These are phyloP conservation scores for Ascidia mentula DNA, from an alignment of 23 tunicate species.

Conservation along the genomic window DNA sequence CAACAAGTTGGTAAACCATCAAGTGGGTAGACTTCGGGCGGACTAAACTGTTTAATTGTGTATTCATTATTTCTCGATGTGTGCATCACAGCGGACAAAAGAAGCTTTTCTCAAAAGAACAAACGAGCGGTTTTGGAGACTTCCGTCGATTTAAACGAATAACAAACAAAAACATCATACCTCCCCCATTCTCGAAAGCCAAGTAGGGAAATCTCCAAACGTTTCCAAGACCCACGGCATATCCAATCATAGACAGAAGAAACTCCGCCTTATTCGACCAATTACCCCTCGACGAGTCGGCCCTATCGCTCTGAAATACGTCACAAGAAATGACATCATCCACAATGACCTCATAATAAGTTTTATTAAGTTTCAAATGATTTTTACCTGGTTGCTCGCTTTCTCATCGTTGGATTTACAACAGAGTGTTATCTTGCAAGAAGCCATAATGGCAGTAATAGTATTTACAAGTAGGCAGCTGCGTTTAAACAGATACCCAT, in stretches of 20 bases:
- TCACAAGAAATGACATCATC: not conserved
- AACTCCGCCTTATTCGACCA: constrained; percentile 84
- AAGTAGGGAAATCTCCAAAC: constrained; percentile 89
- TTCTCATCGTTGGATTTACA: not conserved
- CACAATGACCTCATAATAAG: not conserved
- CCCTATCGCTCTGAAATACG: constrained; percentile 26
- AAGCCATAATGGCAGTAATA: not conserved
- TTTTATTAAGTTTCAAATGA: not conserved
- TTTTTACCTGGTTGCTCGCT: not conserved
- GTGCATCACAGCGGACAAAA: no score
- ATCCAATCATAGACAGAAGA: constrained; percentile 88
- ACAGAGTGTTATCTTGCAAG: not conserved
- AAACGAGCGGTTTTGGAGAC: no score
- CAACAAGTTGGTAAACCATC: no score
- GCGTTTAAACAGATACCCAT: no score
- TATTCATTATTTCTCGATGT: no score
- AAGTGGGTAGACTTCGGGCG: no score
- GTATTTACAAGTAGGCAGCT: no score
- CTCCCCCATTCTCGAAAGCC: constrained; percentile 85
- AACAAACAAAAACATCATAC: constrained; percentile 24
- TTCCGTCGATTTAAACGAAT: no score
- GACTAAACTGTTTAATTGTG: no score
- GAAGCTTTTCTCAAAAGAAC: no score
- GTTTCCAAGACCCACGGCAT: constrained; percentile 96
- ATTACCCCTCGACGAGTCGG: constrained; percentile 33